Evolutionary conservation across 1,140 invertebrate species (phyloP), one percentile per base, ranked within the genome.

Genomic region (Drosophila pruinosa): DNA sequence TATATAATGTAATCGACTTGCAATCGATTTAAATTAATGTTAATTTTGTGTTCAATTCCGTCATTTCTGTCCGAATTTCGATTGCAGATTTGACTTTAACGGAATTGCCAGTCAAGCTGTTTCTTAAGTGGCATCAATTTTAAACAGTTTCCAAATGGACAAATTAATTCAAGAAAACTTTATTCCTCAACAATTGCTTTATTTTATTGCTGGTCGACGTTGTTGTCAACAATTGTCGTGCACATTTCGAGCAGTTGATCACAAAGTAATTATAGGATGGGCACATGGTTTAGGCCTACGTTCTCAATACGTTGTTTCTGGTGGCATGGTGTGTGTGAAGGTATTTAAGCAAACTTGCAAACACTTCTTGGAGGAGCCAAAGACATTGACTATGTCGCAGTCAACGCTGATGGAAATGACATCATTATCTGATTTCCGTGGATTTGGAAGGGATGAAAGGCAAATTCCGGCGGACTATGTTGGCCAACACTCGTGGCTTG

Each of bases 191-290:
- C 85, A 89, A 54, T 34, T 89, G 53, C 50, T 89, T 3, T 78
- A 81, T 45, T 89, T 89, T 52, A 58, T 78, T 12, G 85, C 77
- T 62, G 85, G 85, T 3, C 47, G 75, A 7, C 75, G 86, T 3
- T 89, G 86, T 34, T 89, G 86, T 12, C 86, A 89, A 56, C 54
- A 72, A 34, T 86, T 89, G 31, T 28, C 75, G 1, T 86, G 68
- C 41, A 70, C 63, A 6, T 89, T 82, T 26, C 86, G 86, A 0
- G 10, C 21, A 2, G 12, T 34, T 4, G 86, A 89, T 1, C 61
- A 76, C 31, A 38, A 48, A 2, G 41, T 61, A 8, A 39, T 82
- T 4, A 45, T 50, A 5, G 14, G 31, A 2, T 65, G 28, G 24
- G 69, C 80, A 0, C 53, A 38, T 4, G 17, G 39, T 0, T 47